A percentile compares a stretch with the other conserved stretches of the same genome.
phyloP scores from a whole-genome alignment of 37 sponge, comb jelly and placozoan species.

The Petrosia ficiformis region DNA sequence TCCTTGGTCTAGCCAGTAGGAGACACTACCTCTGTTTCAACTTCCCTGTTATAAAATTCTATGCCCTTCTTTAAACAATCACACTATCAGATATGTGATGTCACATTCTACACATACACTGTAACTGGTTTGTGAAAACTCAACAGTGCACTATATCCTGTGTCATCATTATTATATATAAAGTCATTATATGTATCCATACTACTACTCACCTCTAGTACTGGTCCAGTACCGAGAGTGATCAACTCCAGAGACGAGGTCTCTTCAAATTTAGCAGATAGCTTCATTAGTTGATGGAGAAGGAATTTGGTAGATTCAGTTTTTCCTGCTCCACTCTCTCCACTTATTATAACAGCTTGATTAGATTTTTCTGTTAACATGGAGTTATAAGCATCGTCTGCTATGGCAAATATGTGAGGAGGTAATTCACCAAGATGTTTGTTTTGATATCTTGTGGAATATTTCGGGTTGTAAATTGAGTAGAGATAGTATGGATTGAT shows the following conservation, averaged over 20 bases:
- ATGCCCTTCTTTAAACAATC: too few relatives aligned
- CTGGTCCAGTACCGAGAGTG: conserved; percentile 81
- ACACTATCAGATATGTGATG: too few relatives aligned
- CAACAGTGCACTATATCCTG: too few relatives aligned
- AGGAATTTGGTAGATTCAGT: conserved; percentile 92
- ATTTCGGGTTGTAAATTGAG: conserved; percentile 88
- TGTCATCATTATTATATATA: too few relatives aligned
- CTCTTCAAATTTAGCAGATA: conserved; percentile 79
- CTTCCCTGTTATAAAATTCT: too few relatives aligned
- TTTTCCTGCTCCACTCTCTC: conserved; percentile 95
- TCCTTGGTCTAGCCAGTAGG: too few relatives aligned
- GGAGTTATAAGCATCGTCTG: conserved; percentile 76
- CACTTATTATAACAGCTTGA: conserved; percentile 89
- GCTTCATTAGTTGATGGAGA: conserved; percentile 78
- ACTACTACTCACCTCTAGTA: conserved; percentile 64
- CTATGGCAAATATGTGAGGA: conserved; percentile 93
- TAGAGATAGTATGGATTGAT: conserved; percentile 89
- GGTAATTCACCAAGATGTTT: conserved; percentile 58
- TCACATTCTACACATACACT: too few relatives aligned
- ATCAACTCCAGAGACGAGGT: conserved; percentile 71
- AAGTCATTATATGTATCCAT: too few relatives aligned
- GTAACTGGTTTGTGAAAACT: too few relatives aligned
- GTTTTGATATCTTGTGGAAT: conserved; percentile 69
- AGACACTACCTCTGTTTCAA: too few relatives aligned
- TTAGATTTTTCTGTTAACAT: conserved; percentile 71